A percentile compares a stretch with the other conserved stretches of the same genome.
Conservation (phyloP, 2,113 vertebrate species). For the Ochotona princeps region DNA sequence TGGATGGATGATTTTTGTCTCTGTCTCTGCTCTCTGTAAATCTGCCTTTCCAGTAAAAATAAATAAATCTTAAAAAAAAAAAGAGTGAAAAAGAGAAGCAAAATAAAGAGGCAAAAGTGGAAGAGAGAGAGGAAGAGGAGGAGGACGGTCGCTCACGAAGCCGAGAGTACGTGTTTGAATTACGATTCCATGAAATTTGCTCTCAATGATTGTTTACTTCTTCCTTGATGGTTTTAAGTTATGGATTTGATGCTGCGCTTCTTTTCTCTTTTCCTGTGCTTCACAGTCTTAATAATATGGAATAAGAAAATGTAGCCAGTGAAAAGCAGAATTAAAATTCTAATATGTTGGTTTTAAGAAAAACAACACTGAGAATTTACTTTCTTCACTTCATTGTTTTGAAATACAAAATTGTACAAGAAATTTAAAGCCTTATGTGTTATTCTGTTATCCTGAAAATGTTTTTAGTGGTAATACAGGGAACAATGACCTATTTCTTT, state of each 20-base stretch:
- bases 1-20: too few relatives aligned
- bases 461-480: background rate
- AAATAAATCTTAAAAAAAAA: background rate
- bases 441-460: constrained; percentile 29
- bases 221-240: constrained; percentile 40
- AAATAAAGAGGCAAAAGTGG: background rate
- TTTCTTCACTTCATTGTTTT: constrained; percentile 8
- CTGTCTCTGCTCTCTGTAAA: too few relatives aligned
- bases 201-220: constrained; percentile 28
- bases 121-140: background rate
- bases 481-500: background rate
- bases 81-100: fast-evolving
- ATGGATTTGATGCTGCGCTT: background rate
- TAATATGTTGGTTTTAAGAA: background rate
- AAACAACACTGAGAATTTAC: background rate
- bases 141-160: background rate
- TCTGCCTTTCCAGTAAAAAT: too few relatives aligned
- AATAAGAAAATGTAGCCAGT: constrained; percentile 9
- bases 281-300: constrained; percentile 6
- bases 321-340: constrained; percentile 10
- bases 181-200: background rate
- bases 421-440: background rate
- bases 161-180: background rate
- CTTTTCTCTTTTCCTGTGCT: background rate
- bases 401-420: background rate